Evolutionary conservation across 2,888 invertebrate genomes (phyloP).

Genomic region (Drosophila testacea): DNA sequence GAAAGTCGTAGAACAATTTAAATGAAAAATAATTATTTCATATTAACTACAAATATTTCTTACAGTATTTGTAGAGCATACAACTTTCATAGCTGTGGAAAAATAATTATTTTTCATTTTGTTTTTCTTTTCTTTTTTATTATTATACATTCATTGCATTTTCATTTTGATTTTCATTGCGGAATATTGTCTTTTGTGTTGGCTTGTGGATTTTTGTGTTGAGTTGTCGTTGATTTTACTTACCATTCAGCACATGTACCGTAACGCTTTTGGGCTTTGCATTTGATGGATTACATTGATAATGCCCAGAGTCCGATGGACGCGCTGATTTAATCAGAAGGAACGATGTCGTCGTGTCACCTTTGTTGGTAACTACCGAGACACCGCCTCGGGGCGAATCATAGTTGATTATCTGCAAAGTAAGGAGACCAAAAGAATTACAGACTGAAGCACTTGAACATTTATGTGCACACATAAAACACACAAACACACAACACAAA

Average conservation of each 20-base stretch:
- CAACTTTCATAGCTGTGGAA: constrained; percentile 3
- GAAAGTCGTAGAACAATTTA: no score
- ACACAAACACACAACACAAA: constrained; percentile 1
- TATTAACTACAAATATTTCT: neutral
- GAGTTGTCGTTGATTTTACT: constrained; percentile 85
- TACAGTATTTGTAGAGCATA: constrained; percentile 12
- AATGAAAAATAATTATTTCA: neutral
- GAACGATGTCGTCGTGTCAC: constrained; percentile 95
- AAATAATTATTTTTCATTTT: neutral
- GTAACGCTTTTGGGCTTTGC: constrained; percentile 95
- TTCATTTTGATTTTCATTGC: constrained; percentile 48
- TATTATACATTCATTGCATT: constrained; percentile 30
- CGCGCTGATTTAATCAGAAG: constrained; percentile 94
- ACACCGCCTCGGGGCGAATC: constrained; percentile 96
- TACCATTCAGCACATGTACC: constrained; percentile 97
- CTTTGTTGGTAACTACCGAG: constrained; percentile 95
- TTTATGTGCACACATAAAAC: constrained; percentile 45
- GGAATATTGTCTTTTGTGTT: constrained; percentile 43
- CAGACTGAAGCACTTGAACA: constrained; percentile 29
- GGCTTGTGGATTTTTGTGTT: constrained; percentile 40
- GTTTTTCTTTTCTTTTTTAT: neutral
- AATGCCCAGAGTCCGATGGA: constrained; percentile 94
- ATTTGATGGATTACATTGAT: constrained; percentile 97
- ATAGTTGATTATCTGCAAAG: constrained; percentile 94
- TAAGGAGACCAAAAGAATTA: constrained; percentile 23